Conservation (phyloP, 2,113 vertebrate genomes). For the Anas platyrhynchos region DNA sequence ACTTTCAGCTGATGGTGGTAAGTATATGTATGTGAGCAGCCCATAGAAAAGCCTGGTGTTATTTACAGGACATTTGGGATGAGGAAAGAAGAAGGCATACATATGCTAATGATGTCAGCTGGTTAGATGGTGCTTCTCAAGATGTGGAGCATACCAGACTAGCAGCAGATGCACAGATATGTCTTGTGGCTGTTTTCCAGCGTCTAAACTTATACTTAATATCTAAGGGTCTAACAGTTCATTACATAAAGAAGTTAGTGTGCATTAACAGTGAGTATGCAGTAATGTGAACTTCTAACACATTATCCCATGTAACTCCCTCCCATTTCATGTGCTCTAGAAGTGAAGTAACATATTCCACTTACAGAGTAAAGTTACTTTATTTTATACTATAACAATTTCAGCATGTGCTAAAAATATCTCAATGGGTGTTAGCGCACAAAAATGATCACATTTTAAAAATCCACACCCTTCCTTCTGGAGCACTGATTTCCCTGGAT, state of each 20-base stretch:
- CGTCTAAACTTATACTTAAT: constrained; percentile 43
- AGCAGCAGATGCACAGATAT: constrained; percentile 44
- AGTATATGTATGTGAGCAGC: no score
- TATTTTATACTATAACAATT: neutral
- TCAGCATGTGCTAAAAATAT: constrained; percentile 21
- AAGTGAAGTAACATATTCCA: constrained; percentile 13
- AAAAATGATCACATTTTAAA: constrained; percentile 4
- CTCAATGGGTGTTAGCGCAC: neutral
- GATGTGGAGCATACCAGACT: constrained; percentile 44
- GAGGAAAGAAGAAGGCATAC: neutral
- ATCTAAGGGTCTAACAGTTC: neutral
- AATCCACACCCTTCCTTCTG: constrained; percentile 12
- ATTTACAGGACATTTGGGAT: constrained; percentile 5
- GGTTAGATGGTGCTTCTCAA: constrained; percentile 18
- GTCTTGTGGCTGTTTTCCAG: constrained; percentile 60
- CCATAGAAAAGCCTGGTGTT: neutral
- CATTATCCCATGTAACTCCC: constrained; percentile 4
- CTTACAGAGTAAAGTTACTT: neutral
- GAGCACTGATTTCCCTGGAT: neutral
- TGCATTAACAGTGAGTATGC: constrained; percentile 23
- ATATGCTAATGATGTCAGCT: constrained; percentile 46
- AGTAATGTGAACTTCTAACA: constrained; percentile 11
- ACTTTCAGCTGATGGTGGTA: neutral
- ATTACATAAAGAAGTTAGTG: constrained; percentile 42
- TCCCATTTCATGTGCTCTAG: neutral